A percentile compares a stretch with the other conserved stretches of the same genome.
phyloP scores from a whole-genome alignment of 2,113 vertebrate genomes.

The Ceratotherium simum region DNA sequence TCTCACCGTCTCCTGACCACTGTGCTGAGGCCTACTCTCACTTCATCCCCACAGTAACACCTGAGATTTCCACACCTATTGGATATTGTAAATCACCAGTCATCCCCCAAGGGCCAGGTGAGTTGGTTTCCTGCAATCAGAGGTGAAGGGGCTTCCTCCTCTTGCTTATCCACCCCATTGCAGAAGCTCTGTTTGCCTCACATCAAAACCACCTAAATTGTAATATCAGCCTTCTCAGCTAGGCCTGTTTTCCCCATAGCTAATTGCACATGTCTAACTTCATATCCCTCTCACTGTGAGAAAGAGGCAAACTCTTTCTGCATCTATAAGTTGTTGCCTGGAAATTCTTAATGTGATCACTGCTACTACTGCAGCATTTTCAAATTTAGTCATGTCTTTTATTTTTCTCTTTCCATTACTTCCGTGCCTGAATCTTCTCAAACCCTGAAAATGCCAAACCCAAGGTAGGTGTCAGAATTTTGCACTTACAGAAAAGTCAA shows the following conservation, averaged over 20 bases:
- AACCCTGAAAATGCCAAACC: background rate
- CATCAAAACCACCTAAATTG: background rate
- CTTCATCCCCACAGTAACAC: background rate
- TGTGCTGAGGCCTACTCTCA: background rate
- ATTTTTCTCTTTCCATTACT: background rate
- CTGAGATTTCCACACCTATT: background rate
- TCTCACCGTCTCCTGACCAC: background rate
- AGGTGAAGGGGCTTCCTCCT: background rate
- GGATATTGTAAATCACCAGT: background rate
- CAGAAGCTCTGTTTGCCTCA: background rate
- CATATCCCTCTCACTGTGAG: background rate
- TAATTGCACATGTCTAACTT: background rate
- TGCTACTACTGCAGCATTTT: background rate
- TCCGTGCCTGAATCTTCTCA: background rate
- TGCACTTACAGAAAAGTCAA: background rate
- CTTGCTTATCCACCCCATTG: background rate
- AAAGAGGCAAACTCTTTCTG: background rate
- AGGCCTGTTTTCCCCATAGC: background rate
- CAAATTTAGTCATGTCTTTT: background rate
- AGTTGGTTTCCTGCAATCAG: background rate
- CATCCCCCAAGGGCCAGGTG: background rate
- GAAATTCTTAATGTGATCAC: background rate
- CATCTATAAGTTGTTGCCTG: background rate
- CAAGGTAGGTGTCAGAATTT: background rate
- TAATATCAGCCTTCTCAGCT: background rate